Evolutionary conservation across 2,113 vertebrate genomes (phyloP).

Genomic region (Sylvia atricapilla): DNA sequence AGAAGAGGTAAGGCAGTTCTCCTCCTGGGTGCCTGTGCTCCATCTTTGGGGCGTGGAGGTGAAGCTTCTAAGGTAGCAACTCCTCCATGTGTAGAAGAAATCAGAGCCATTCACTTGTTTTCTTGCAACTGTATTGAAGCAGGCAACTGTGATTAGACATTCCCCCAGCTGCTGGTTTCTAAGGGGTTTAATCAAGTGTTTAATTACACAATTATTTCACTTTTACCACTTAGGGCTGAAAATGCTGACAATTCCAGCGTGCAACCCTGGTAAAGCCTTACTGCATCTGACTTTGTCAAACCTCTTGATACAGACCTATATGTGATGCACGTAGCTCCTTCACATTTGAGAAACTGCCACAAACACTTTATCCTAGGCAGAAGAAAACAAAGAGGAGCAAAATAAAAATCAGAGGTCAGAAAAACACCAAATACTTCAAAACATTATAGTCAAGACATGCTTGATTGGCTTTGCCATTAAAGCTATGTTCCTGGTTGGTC

Average conservation of each 20-base stretch:
- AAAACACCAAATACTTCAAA: neutral
- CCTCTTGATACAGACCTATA: neutral
- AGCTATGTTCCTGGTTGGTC: neutral
- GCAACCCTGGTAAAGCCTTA: neutral
- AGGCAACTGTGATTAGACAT: neutral
- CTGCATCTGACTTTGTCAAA: neutral
- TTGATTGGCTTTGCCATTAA: neutral
- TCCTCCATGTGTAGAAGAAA: neutral
- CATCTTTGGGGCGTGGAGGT: neutral
- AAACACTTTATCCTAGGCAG: neutral
- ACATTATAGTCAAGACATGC: neutral
- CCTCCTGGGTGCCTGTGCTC: neutral
- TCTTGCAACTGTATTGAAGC: neutral
- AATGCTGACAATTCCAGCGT: neutral
- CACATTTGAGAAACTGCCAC: neutral
- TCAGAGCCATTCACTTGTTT: neutral
- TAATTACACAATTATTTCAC: neutral
- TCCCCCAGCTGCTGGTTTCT: neutral
- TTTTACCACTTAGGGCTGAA: neutral
- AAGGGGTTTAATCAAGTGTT: neutral
- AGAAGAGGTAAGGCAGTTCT: neutral
- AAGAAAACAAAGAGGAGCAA: neutral
- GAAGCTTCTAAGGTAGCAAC: neutral
- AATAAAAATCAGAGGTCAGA: neutral
- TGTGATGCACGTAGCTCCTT: neutral